Evolutionary conservation across 2,888 invertebrate species (phyloP), one percentile per base, ranked within the genome.

Genomic region (Dynastes hyllus): DNA sequence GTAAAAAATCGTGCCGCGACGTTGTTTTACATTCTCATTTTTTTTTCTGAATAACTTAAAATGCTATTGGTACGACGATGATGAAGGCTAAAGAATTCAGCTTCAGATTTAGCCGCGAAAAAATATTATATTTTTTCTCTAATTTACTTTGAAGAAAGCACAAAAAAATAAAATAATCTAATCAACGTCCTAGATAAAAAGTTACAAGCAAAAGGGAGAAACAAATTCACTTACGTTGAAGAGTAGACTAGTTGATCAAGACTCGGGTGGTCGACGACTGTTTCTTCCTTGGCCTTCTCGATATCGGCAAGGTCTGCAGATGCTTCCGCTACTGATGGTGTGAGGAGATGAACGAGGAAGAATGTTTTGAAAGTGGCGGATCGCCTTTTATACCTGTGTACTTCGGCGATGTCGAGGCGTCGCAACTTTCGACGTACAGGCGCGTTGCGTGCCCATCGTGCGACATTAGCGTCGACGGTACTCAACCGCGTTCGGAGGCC

Each of bases 301-400:
- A 22, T 50, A 22, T 69, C 6, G 50, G 16, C 22, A 69, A 45
- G 22, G 6, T 22, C 37, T 69, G 13, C 5, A n/a, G 53, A 9
- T 45, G 45, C 53, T 53, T 53, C 53, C 53, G 53, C 27, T 61
- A 1, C 55, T 71, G n/a, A 16, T 58, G 58, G 16, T 71, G 40
- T 55, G 37, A 32, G 37, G 55, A 69, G 51, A n/a, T 69, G 77
- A 69, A 79, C 75, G 65, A 75, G 50, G 77, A 77, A 79, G 79
- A 79, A 66, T 70, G 77, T 65, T 77, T 58, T 29, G 58, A 73
- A 79, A 77, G 79, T 79, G 63, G 77, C 71, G 79, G 29, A 63
- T 45, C 45, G 63, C 45, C 79, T 77, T 79, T 79, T 79, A 79
- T 78, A 78, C 65, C 77, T 40, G 77, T 67, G 40, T 69, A 58